Percentiles rank a stretch among this genome's conserved stretches.
phyloP scores from a whole-genome alignment of 2,113 vertebrate species.

The Mirounga angustirostris region DNA sequence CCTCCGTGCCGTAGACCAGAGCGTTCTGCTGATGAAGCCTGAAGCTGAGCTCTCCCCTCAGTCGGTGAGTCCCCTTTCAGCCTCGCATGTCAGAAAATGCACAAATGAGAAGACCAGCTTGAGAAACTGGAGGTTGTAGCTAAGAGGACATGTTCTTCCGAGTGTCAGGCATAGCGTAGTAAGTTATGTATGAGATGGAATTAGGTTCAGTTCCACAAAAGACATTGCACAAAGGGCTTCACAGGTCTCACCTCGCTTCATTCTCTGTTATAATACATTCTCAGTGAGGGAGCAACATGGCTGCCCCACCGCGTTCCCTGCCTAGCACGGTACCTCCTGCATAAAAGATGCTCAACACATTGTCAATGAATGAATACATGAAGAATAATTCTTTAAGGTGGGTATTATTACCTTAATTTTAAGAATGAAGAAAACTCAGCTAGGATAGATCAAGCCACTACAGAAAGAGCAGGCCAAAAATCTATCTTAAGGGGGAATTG shows the following conservation, averaged over 20 bases:
- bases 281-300: not conserved
- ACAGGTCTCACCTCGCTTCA: not conserved
- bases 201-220: not conserved
- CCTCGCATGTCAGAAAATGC: not conserved
- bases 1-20: conserved; percentile 90
- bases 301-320: not conserved
- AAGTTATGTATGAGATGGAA: not conserved
- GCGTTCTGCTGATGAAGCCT: conserved; percentile 89
- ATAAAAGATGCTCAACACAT: not conserved
- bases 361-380: not conserved
- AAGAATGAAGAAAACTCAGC: not conserved
- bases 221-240: not conserved
- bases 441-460: not conserved
- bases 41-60: conserved; percentile 87
- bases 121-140: not conserved
- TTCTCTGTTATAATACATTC: not conserved
- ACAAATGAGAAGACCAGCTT: not conserved
- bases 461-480: not conserved
- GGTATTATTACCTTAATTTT: not conserved
- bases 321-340: not conserved
- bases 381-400: not conserved
- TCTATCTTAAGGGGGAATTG: not conserved
- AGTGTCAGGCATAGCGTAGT: not conserved
- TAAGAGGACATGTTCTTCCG: not conserved
- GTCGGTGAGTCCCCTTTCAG: conserved; percentile 78